Base-by-base conservation (phyloP, 2,888 invertebrate genomes). In the Cenopis cana region DNA sequence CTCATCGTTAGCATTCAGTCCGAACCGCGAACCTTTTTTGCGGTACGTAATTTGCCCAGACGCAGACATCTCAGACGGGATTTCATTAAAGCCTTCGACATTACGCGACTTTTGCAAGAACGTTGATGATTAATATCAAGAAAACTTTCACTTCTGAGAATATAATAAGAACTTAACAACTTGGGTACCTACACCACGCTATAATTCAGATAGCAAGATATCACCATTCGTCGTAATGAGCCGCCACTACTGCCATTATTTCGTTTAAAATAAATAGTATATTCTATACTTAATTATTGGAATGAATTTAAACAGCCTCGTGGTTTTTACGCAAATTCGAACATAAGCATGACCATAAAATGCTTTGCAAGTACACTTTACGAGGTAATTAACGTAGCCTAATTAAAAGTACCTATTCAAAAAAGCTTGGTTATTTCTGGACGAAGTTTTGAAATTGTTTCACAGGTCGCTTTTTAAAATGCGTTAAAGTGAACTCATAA, bases 351-450 rank as follows among this genome's bases (percentile, higher is more conserved):
- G 78, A 78, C 80, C 76, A 77, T 76, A 74, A 76, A 75, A 74
- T 77, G 76, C 74, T 74, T 77, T 74, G 79, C 81, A 78, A 82
- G 76, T 81, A 78, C 79, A 75, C 75, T 85, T 83, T 82, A 82
- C 79, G 78, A 76, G 75, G 76, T 80, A 79, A 82, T 83, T 82
- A 82, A 77, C 77, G 69, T 49, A 72, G 70, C 74, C 71, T 81
- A 81, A 83, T 82, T 80, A 80, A 75, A 70, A 74, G 76, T 75
- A 77, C 81, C 77, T n/a, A n/a, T n/a, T n/a, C 80, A 73, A 78
- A 76, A 64, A 52, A 52, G 52, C 41, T 65, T 59, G 33, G 14
- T 12, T 46, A n/a, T 46, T 46, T n/a, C 46, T 56, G 24, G 20
- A 69, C 18, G 36, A 38, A 41, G 54, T 14, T 29, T 55, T 49